Base-by-base conservation (phyloP, 2,113 vertebrate species). In the Hirundichthys speculiger region DNA sequence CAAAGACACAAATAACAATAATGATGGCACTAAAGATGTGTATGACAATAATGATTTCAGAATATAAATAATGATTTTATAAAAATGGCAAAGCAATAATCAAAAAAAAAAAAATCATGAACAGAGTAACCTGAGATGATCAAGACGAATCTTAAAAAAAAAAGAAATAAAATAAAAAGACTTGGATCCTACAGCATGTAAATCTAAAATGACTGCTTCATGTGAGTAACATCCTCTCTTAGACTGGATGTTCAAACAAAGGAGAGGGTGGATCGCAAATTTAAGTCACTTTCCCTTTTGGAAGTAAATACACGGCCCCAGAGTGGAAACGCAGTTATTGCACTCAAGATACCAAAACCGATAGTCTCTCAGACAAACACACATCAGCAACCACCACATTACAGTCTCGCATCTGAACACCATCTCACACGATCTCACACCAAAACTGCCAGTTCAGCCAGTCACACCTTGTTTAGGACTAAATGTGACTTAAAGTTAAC, bases 181-280 rank as follows among this genome's bases (percentile, higher is more conserved):
- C 9, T 16, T 45, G 13, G 15, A 66, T 7, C 16, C 50, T 56
- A 11, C n/a, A n/a, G n/a, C n/a, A n/a, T 41, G 42, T 50, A 73
- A 82, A 3, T 13, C 46, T 51, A 80, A 65, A 69, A 67, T 63
- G 19, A 50, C 43, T n/a, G 65, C 74, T 79, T 81, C 73, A 75
- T 85, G 79, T 84, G 57, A 76, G 41, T 46, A 65, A 69, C 52
- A 47, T 38, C 61, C 61, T 63, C 60, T 61, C 22, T 54, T 16
- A n/a, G 27, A 20, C 18, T 5, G n/a, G 30, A 47, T 9, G 15
- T 34, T 38, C 1, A n/a, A 13, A 5, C 25, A 27, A 27, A 27
- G 25, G 6, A 4, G 6, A 27, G 3, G 25, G n/a, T n/a, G n/a
- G n/a, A n/a, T n/a, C n/a, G n/a, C n/a, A n/a, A 34, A 34, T 3